Evolutionary conservation across 2,113 vertebrate species (phyloP).

Genomic region (Periophthalmodon schlosseri): DNA sequence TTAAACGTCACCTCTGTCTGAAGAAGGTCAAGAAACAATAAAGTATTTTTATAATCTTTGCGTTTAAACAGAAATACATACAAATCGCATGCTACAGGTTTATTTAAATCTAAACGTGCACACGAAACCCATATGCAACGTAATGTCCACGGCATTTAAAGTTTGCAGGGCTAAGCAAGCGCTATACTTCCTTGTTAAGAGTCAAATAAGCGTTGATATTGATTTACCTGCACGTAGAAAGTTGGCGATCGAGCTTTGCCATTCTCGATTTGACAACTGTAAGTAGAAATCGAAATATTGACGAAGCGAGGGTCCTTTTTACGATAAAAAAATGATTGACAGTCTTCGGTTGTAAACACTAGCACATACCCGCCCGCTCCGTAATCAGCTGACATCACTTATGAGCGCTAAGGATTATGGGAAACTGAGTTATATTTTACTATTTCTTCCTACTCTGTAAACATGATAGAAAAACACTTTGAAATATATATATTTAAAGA

Average conservation of each 20-base stretch:
- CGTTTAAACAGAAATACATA: background rate
- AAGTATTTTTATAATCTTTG: background rate
- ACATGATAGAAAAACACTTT: background rate
- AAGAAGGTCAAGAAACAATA: background rate
- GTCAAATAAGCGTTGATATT: background rate
- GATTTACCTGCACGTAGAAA: conserved; percentile 43
- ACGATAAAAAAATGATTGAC: conserved; percentile 20
- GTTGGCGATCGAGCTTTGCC: conserved; percentile 22
- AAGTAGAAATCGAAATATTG: conserved; percentile 13
- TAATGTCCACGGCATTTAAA: background rate
- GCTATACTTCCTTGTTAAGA: conserved; percentile 11
- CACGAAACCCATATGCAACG: background rate
- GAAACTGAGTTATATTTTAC: conserved; percentile 28
- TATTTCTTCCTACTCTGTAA: background rate
- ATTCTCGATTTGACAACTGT: background rate
- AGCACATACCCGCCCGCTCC: conserved; percentile 46
- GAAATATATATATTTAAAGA: background rate
- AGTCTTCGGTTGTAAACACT: conserved; percentile 67
- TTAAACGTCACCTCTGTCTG: background rate
- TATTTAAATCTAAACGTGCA: background rate
- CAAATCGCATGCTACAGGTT: background rate
- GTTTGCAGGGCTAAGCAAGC: conserved; percentile 44
- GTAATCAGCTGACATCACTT: conserved; percentile 65
- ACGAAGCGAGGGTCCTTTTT: conserved; percentile 13
- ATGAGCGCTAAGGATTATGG: conserved; percentile 40